phyloP scores from a whole-genome alignment of 2,888 invertebrate genomes.

The Entomobrya proxima region DNA sequence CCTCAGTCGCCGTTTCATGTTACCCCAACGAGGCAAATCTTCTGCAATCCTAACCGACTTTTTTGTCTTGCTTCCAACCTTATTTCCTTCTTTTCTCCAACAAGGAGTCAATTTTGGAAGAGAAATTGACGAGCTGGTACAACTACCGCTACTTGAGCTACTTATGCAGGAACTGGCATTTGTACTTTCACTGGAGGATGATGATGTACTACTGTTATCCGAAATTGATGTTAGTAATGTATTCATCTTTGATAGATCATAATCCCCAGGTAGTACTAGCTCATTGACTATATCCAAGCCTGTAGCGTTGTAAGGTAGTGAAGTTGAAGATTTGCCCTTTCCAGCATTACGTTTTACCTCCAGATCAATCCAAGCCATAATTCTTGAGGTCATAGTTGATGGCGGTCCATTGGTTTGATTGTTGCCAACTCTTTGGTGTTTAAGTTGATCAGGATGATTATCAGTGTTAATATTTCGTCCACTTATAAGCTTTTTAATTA shows the following conservation, averaged over 20 bases:
- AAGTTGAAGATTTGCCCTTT: conserved; percentile 29
- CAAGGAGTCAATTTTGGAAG: conserved; percentile 64
- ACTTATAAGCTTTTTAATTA: conserved; percentile 62
- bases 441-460: not conserved
- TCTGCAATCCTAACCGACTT: conserved; percentile 66
- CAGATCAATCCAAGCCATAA: conserved; percentile 74
- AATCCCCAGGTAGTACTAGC: conserved; percentile 1
- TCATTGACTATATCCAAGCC: conserved; percentile 47
- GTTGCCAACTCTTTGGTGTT: not conserved
- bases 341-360: conserved; percentile 66
- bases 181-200: not conserved
- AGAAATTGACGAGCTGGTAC: conserved; percentile 26
- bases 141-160: not conserved
- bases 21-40: conserved; percentile 52
- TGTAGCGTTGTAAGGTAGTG: conserved; percentile 27
- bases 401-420: not conserved
- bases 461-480: not conserved
- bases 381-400: conserved; percentile 69
- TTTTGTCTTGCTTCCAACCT: conserved; percentile 32
- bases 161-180: not conserved
- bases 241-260: not conserved
- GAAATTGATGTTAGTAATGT: conserved; percentile 30
- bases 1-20: conserved; percentile 47
- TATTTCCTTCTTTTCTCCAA: conserved; percentile 50
- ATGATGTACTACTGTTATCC: conserved; percentile 28